phyloP scores from a whole-genome alignment of 2,888 invertebrate species.

The Oeneis ivallda region DNA sequence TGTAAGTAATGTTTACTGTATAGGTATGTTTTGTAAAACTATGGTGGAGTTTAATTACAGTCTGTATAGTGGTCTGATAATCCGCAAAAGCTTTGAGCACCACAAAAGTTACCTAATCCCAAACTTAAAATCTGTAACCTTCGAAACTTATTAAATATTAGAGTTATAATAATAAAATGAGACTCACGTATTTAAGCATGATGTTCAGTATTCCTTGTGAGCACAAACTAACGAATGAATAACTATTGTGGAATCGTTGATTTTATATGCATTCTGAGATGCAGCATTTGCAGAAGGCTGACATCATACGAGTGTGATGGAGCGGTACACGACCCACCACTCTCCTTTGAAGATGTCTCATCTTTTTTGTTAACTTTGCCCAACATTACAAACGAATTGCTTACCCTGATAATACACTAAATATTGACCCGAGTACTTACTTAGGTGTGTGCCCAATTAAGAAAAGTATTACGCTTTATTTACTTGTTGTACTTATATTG shows the following conservation, averaged over 20 bases:
- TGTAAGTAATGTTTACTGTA: too few relatives aligned
- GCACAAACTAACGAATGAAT: constrained; percentile 79
- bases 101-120: constrained; percentile 12
- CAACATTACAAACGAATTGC: constrained; percentile 41
- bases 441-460: constrained; percentile 3
- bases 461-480: constrained; percentile 15
- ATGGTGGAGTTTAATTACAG: background rate
- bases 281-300: constrained; percentile 67
- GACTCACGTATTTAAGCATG: constrained; percentile 80
- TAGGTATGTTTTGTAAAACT: too few relatives aligned
- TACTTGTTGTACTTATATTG: constrained; percentile 5
- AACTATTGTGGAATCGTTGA: constrained; percentile 67
- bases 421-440: constrained; percentile 18
- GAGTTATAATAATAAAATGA: constrained; percentile 44
- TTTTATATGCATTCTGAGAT: constrained; percentile 74
- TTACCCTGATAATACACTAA: constrained; percentile 30
- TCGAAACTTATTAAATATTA: constrained; percentile 43
- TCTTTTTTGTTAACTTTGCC: constrained; percentile 57
- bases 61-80: constrained; percentile 33
- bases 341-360: constrained; percentile 50
- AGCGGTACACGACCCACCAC: constrained; percentile 57
- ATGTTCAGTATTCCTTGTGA: constrained; percentile 73
- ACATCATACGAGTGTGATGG: constrained; percentile 60
- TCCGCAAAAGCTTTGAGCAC: constrained; percentile 54
- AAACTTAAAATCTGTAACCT: constrained; percentile 28